A percentile compares a stretch with the other conserved stretches of the same genome.
Conservation (phyloP, 53 echinoderm and acorn worm species). For the Mesocentrotus franciscanus region DNA sequence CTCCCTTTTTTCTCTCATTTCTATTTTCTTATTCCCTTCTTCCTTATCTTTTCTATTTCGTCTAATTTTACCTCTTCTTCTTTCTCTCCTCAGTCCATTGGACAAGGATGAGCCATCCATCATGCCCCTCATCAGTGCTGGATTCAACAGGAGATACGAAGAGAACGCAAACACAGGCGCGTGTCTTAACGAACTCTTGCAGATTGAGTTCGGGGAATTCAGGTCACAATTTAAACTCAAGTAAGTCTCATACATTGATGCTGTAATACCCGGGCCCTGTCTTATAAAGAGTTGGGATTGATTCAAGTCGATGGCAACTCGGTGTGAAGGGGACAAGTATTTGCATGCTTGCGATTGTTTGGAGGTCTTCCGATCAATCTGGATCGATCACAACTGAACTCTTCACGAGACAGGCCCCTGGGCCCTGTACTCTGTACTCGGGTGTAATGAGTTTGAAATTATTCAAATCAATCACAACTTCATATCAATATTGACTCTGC, state of each 20-base stretch:
- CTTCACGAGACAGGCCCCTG: no score
- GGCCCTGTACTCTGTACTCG: no score
- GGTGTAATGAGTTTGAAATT: background rate
- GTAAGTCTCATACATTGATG: constrained; percentile 65
- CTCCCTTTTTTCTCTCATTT: background rate
- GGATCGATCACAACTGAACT: no score
- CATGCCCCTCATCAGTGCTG: constrained; percentile 85
- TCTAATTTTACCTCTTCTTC: background rate
- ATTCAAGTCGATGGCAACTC: no score
- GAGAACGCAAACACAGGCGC: constrained; percentile 88
- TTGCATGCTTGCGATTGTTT: no score
- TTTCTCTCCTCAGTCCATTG: background rate
- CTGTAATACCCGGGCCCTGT: background rate
- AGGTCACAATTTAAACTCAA: constrained; percentile 88
- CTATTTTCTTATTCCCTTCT: background rate
- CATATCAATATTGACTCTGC: no score
- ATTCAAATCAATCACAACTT: background rate
- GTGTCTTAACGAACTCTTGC: constrained; percentile 93
- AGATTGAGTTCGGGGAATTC: constrained; percentile 92
- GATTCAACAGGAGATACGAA: constrained; percentile 82
- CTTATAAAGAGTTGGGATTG: no score
- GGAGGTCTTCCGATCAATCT: no score
- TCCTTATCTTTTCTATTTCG: background rate
- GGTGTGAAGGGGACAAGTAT: no score
- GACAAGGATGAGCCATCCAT: constrained; percentile 92